These are phyloP conservation scores for Amiota communis DNA, from an alignment of 2,888 invertebrate species.

Conservation along the genomic window DNA sequence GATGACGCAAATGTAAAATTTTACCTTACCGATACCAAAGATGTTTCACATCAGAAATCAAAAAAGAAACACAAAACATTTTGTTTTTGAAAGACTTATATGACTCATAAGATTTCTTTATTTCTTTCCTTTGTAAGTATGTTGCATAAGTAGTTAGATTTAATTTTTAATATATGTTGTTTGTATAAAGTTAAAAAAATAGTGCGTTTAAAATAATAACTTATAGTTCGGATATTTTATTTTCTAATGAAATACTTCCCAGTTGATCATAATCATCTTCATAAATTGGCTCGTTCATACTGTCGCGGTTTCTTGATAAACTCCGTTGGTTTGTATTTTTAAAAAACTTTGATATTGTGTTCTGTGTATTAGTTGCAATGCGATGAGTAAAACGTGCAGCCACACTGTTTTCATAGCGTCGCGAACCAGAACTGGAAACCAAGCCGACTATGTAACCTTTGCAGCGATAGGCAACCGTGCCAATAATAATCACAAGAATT, in stretches of 20 bases:
- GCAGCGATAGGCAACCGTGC: constrained; percentile 45
- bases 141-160: no score
- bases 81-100: no score
- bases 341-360: constrained; percentile 26
- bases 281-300: constrained; percentile 31
- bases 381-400: constrained; percentile 37
- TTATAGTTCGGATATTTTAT: constrained; percentile 20
- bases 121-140: no score
- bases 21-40: no score
- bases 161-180: no score
- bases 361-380: neutral
- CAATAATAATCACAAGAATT: constrained; percentile 38
- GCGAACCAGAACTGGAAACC: neutral
- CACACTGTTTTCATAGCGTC: constrained; percentile 41
- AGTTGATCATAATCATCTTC: constrained; percentile 38
- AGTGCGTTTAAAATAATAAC: no score
- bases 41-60: no score
- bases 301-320: neutral
- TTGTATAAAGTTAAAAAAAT: neutral
- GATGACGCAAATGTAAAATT: no score
- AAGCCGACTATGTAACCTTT: neutral
- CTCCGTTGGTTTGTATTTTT: neutral
- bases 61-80: no score
- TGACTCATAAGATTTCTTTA: no score
- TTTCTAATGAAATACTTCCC: constrained; percentile 26